Evolutionary conservation across 2,797 vertebrate species (phyloP).

Genomic region (Coluber constrictor): DNA sequence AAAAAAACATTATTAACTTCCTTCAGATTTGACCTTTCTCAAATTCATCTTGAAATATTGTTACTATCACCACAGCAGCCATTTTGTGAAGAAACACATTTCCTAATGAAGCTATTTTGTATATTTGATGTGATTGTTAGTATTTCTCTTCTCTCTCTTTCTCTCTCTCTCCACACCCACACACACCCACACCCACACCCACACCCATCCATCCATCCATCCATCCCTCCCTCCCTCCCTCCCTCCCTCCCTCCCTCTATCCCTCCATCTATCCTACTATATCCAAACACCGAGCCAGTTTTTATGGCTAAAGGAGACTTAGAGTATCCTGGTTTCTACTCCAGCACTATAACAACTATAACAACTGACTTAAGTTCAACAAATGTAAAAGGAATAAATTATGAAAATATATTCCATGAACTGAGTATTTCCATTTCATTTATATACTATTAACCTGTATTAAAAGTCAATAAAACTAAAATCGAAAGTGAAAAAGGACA

Average conservation of each 20-base stretch:
- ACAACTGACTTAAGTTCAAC: background rate
- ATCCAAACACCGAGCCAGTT: background rate
- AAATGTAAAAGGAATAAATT: background rate
- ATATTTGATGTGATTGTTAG: background rate
- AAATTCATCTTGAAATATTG: background rate
- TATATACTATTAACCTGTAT: background rate
- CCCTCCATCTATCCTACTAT: background rate
- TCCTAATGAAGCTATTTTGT: background rate
- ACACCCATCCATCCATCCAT: too few relatives aligned
- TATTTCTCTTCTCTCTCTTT: too few relatives aligned
- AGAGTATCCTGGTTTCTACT: background rate
- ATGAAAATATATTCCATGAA: background rate
- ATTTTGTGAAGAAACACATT: background rate
- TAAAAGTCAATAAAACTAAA: background rate
- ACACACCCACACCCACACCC: too few relatives aligned
- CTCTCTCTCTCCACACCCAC: too few relatives aligned
- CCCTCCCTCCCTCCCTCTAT: background rate
- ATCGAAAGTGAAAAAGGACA: constrained; percentile 22
- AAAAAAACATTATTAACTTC: background rate
- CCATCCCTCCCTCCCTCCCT: too few relatives aligned
- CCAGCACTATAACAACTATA: background rate
- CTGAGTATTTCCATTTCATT: background rate
- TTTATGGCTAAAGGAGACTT: background rate
- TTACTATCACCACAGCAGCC: background rate
- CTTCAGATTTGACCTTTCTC: background rate